Percentiles rank a stretch among this genome's conserved stretches.
Evolutionary conservation across 1,140 invertebrate species (phyloP).

Genomic region (Epicauta chinensis): DNA sequence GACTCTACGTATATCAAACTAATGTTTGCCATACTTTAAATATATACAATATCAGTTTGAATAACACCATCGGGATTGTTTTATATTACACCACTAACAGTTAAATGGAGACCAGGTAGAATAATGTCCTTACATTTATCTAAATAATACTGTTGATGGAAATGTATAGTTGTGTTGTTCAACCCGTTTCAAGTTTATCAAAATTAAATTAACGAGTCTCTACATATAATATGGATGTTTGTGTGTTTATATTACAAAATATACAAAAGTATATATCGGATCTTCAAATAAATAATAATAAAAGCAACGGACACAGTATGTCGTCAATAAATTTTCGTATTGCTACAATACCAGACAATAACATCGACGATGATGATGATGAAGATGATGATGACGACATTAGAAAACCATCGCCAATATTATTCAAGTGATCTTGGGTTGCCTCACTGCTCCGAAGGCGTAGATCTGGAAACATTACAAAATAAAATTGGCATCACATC

Average conservation of each 20-base stretch:
- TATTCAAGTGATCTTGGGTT: conserved; percentile 21
- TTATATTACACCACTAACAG: too few relatives aligned
- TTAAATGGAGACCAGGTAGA: too few relatives aligned
- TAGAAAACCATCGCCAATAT: conserved; percentile 23
- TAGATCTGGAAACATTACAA: conserved; percentile 27
- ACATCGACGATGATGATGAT: neutral
- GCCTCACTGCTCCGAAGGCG: conserved; percentile 29
- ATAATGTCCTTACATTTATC: too few relatives aligned
- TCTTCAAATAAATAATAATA: neutral
- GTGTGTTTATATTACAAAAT: neutral
- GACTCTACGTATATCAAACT: too few relatives aligned
- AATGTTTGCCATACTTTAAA: too few relatives aligned
- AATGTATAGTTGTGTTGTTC: too few relatives aligned
- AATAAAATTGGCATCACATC: conserved; percentile 16
- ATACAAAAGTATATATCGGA: neutral
- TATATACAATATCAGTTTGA: too few relatives aligned
- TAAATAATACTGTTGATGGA: too few relatives aligned
- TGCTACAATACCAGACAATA: neutral
- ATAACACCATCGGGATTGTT: too few relatives aligned
- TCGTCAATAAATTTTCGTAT: neutral
- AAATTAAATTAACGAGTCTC: neutral
- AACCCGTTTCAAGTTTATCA: conserved; percentile 3
- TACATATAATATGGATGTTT: neutral
- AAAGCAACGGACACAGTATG: neutral
- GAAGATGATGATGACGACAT: conserved; percentile 11